Conservation (phyloP, 2,797 vertebrate species). For the Hyperoplus immaculatus region DNA sequence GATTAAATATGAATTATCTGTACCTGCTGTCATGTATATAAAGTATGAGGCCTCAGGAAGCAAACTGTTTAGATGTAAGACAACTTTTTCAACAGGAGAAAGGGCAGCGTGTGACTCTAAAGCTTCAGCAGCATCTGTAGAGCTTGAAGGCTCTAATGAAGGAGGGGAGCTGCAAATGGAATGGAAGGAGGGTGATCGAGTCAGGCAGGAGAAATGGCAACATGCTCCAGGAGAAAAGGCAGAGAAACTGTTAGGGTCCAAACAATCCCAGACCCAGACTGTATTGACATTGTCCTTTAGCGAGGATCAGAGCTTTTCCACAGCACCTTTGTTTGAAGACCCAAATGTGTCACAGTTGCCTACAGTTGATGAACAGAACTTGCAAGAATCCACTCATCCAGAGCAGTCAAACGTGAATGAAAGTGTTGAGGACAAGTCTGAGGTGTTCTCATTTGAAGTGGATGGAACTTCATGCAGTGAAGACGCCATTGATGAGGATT, state of each 20-base stretch:
- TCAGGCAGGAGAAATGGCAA: conserved; percentile 9
- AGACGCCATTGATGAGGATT: conserved; percentile 72
- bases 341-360: conserved; percentile 31
- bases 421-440: fast-evolving
- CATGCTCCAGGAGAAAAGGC: conserved; percentile 13
- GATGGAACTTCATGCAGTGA: conserved; percentile 37
- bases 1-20: not conserved
- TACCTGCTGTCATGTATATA: not conserved
- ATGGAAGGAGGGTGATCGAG: conserved; percentile 21
- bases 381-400: not conserved
- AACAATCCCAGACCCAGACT: conserved; percentile 16
- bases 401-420: not conserved
- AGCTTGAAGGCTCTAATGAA: conserved; percentile 2
- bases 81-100: conserved; percentile 58
- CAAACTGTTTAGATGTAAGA: conserved; percentile 39
- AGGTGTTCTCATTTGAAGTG: conserved; percentile 39
- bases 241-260: conserved; percentile 9
- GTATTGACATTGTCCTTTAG: conserved; percentile 55
- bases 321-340: not conserved
- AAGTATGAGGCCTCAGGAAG: fast-evolving
- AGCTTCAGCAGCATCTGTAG: conserved; percentile 16
- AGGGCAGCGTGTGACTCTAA: conserved; percentile 25
- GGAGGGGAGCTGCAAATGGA: conserved; percentile 8
- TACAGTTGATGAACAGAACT: conserved; percentile 18
- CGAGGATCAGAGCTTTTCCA: conserved; percentile 42